Evolutionary conservation across 2,888 invertebrate genomes (phyloP).

Genomic region (Lapara coniferarum): DNA sequence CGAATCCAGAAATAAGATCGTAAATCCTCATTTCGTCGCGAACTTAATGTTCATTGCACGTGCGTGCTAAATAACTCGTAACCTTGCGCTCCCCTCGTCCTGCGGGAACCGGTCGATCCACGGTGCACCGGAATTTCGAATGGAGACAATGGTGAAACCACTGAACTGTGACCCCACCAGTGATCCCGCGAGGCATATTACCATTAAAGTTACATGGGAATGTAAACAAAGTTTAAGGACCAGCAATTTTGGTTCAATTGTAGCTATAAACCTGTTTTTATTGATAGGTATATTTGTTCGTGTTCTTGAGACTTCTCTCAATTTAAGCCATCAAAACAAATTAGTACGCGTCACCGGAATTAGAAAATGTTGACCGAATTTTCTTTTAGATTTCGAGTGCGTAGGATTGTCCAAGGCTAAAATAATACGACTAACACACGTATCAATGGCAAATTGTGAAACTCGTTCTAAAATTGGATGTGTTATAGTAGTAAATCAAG

Average conservation of each 20-base stretch:
- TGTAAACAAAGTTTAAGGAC: constrained; percentile 46
- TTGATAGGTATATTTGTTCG: too few species aligned
- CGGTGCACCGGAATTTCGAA: constrained; percentile 58
- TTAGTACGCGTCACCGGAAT: constrained; percentile 24
- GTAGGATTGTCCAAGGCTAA: constrained; percentile 22
- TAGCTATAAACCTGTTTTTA: background rate
- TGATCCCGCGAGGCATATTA: constrained; percentile 38
- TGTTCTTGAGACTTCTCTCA: background rate
- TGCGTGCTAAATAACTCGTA: constrained; percentile 67
- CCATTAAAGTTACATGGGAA: constrained; percentile 30
- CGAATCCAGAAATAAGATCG: constrained; percentile 4
- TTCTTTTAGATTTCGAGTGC: constrained; percentile 11
- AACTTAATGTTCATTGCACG: constrained; percentile 47
- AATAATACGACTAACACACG: constrained; percentile 8
- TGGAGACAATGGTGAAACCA: constrained; percentile 56
- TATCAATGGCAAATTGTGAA: constrained; percentile 18
- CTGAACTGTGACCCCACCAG: constrained; percentile 43
- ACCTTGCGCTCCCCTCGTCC: constrained; percentile 75
- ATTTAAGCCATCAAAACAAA: background rate
- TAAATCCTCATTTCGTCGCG: constrained; percentile 13
- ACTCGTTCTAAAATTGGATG: constrained; percentile 22
- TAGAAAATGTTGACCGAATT: constrained; percentile 28
- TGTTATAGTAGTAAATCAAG: constrained; percentile 32
- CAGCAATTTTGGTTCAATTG: constrained; percentile 42
- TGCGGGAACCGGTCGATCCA: constrained; percentile 69